A percentile compares a stretch with the other conserved stretches of the same genome.
Evolutionary conservation across 2,797 vertebrate species (phyloP).

Genomic region (Rhynchotus rufescens): DNA sequence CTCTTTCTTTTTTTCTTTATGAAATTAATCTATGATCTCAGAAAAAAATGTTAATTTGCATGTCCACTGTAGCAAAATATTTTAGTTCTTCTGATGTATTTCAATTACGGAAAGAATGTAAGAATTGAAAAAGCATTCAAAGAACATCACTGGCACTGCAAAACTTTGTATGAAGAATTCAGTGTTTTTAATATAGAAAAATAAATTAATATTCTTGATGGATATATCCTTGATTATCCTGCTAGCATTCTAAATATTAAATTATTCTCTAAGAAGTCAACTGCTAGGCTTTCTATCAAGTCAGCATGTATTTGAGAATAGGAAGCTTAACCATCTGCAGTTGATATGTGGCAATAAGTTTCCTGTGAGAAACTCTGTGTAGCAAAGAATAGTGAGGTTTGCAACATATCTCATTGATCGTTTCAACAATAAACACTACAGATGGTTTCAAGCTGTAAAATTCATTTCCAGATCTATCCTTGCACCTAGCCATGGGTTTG

Average conservation of each 20-base stretch:
- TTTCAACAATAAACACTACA: not conserved
- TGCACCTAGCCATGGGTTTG: not conserved
- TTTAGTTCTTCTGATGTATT: not conserved
- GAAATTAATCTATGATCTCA: not conserved
- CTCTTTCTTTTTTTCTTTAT: not conserved
- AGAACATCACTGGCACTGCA: not conserved
- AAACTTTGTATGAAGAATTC: not conserved
- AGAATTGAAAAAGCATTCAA: not conserved
- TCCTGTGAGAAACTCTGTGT: not conserved
- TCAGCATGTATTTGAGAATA: not conserved
- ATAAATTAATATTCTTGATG: not conserved
- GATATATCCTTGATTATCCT: not conserved
- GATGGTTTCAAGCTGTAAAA: not conserved
- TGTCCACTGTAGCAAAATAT: not conserved
- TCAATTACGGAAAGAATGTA: not conserved
- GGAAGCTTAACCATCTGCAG: not conserved
- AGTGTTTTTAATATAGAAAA: not conserved
- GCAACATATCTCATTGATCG: not conserved
- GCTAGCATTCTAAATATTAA: not conserved
- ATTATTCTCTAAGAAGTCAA: not conserved
- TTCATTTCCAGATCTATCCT: not conserved
- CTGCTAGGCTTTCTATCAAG: not conserved
- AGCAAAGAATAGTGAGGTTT: not conserved
- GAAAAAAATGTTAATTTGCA: not conserved
- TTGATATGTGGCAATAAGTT: not conserved